These are phyloP conservation scores for Ischnura elegans DNA, from an alignment of 2,888 invertebrate genomes.

Conservation along the genomic window DNA sequence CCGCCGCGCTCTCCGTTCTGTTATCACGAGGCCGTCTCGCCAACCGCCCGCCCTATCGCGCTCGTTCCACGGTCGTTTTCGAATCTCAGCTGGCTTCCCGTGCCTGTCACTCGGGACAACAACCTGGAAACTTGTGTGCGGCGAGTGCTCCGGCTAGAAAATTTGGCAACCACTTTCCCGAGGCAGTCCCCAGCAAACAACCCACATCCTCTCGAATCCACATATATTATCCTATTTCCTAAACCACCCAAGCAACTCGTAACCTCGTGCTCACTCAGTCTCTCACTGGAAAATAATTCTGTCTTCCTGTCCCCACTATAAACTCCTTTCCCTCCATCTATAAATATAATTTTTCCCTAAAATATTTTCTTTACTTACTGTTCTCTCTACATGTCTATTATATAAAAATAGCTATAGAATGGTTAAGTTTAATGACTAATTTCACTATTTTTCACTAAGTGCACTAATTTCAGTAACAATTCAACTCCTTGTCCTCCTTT, in stretches of 20 bases:
- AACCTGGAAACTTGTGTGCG: not conserved
- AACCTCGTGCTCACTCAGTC: not conserved
- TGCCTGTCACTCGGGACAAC: not conserved
- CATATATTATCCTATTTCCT: conserved; percentile 27
- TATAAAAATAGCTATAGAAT: too few relatives aligned
- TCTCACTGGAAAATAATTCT: not conserved
- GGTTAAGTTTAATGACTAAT: too few relatives aligned
- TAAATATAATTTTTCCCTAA: too few relatives aligned
- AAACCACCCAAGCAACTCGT: not conserved
- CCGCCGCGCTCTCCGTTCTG: not conserved
- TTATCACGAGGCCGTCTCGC: not conserved
- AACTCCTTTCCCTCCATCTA: too few relatives aligned
- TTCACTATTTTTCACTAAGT: too few relatives aligned
- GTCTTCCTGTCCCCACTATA: not conserved
- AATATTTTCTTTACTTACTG: too few relatives aligned
- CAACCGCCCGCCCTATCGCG: not conserved
- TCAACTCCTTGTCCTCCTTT: too few relatives aligned
- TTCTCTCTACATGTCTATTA: too few relatives aligned
- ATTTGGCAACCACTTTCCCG: conserved; percentile 15
- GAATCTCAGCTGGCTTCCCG: not conserved
- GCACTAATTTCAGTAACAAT: too few relatives aligned
- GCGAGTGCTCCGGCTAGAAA: not conserved
- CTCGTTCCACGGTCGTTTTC: not conserved
- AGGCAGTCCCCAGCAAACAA: not conserved
- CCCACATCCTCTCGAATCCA: conserved; percentile 28